Conservation (phyloP, 2,113 vertebrate genomes). For the Aegithalos caudatus region DNA sequence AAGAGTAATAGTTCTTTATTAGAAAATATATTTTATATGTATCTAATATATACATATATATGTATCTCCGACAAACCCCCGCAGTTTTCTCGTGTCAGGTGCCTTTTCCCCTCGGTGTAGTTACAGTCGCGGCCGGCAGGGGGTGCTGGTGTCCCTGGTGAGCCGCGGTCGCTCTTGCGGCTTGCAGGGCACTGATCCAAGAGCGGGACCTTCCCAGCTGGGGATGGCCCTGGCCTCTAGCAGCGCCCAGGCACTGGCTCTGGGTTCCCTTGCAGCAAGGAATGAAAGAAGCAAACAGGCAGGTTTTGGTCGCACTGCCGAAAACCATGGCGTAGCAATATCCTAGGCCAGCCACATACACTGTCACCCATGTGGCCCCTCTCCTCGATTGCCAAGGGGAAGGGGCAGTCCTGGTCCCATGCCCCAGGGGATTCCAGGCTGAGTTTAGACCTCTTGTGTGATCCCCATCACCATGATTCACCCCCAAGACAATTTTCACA, state of each 20-base stretch:
- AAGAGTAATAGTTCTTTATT: background rate
- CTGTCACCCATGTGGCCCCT: too few relatives aligned
- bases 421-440: too few relatives aligned
- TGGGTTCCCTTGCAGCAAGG: background rate
- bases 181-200: too few relatives aligned
- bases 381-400: rapidly evolving
- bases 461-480: background rate
- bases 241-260: background rate
- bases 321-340: background rate
- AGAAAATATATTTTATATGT: background rate
- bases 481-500: background rate
- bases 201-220: too few relatives aligned
- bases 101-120: background rate
- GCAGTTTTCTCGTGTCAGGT: background rate
- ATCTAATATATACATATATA: background rate
- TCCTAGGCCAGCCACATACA: background rate
- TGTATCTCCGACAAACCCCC: background rate
- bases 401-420: background rate
- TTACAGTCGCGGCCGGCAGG: rapidly evolving
- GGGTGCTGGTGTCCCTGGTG: rapidly evolving
- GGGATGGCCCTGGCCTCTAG: background rate
- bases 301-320: rapidly evolving
- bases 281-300: background rate
- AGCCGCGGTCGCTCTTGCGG: too few relatives aligned
- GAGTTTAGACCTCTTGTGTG: background rate